phyloP scores from a whole-genome alignment of 2,888 invertebrate genomes.

The Ischnura elegans region DNA sequence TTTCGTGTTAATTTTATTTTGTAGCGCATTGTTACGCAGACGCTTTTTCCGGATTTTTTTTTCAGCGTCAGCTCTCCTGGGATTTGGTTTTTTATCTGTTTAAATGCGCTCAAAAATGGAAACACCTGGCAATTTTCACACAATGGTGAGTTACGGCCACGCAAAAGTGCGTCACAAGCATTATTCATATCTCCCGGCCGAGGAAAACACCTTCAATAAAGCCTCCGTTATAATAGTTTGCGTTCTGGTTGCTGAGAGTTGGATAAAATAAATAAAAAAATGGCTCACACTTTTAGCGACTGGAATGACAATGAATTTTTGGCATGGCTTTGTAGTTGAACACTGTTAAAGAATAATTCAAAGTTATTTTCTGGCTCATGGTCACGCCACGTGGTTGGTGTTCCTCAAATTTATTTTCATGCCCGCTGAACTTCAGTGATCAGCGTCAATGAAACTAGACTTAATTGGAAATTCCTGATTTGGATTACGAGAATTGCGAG shows the following conservation, averaged over 20 bases:
- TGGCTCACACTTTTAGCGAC: no score
- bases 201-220: neutral
- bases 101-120: neutral
- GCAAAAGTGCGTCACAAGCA: neutral
- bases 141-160: neutral
- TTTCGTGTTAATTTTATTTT: neutral
- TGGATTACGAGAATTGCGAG: no score
- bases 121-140: neutral
- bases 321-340: no score
- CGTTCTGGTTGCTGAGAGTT: neutral
- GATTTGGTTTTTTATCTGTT: neutral
- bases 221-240: neutral
- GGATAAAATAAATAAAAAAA: neutral
- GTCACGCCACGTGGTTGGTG: no score
- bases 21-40: neutral
- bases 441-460: no score
- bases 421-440: no score
- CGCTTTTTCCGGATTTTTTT: neutral
- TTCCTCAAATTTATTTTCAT: no score
- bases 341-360: no score
- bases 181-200: neutral
- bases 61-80: neutral
- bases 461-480: no score
- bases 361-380: no score
- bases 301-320: no score